A percentile compares a stretch with the other conserved stretches of the same genome.
These are phyloP conservation scores for Palaemon carinicauda DNA, from an alignment of 1,140 invertebrate species.

Conservation along the genomic window DNA sequence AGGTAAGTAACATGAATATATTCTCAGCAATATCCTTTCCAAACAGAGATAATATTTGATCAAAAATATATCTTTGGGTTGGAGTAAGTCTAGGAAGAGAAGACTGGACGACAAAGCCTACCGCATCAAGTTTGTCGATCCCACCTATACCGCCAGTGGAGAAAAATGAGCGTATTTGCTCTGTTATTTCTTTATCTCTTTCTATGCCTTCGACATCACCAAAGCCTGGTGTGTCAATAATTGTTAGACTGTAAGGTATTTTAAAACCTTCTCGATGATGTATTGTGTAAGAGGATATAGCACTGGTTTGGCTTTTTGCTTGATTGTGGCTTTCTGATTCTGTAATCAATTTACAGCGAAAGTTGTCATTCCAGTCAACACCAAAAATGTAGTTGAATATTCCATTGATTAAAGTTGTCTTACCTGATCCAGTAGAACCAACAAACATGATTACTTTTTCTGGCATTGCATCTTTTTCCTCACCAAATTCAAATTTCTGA, in stretches of 20 bases:
- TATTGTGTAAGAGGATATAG: not conserved
- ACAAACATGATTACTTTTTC: not conserved
- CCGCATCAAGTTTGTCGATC: not conserved
- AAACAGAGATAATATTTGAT: not conserved
- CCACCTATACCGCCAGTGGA: not conserved
- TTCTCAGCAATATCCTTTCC: not conserved
- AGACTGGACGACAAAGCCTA: not conserved
- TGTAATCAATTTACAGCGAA: not conserved
- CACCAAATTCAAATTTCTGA: conserved; percentile 19
- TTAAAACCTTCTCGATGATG: not conserved
- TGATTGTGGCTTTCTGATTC: not conserved
- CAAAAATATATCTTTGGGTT: not conserved
- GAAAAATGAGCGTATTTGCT: not conserved
- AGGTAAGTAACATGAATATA: conserved; percentile 5
- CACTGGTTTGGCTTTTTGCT: not conserved
- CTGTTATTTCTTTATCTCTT: not conserved
- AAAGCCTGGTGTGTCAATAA: conserved; percentile 16
- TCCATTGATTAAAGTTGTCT: not conserved
- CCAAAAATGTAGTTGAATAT: not conserved
- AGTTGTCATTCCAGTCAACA: not conserved
- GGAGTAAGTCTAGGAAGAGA: not conserved
- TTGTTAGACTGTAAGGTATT: not conserved
- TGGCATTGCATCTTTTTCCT: not conserved
- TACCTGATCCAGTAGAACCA: not conserved
- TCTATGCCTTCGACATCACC: not conserved